phyloP scores from a whole-genome alignment of 1,140 invertebrate species.

The Limonius californicus region DNA sequence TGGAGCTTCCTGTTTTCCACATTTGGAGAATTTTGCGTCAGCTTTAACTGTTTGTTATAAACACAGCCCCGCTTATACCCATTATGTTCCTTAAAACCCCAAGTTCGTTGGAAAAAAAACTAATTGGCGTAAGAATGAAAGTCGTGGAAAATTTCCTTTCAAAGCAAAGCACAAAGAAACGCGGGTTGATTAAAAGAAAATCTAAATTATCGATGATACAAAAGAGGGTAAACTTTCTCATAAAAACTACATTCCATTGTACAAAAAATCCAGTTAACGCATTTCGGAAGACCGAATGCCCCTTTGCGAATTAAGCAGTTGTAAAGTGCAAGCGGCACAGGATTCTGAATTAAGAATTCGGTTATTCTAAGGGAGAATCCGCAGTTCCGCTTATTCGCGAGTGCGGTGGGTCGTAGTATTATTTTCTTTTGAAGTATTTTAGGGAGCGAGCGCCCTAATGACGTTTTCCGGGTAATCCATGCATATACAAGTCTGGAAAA shows the following conservation, averaged over 20 bases:
- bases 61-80: too few species aligned
- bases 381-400: slow-evolving; percentile 9
- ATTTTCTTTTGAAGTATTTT: slow-evolving; percentile 32
- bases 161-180: too few species aligned
- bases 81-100: too few species aligned
- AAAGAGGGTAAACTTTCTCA: slow-evolving; percentile 1
- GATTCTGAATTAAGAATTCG: not conserved
- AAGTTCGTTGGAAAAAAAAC: too few species aligned
- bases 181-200: slow-evolving; percentile 4
- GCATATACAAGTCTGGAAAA: slow-evolving; percentile 23
- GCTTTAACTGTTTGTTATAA: too few species aligned
- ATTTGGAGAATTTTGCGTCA: too few species aligned
- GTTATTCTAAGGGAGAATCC: too few species aligned
- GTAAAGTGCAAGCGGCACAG: not conserved
- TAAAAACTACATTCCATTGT: slow-evolving; percentile 8
- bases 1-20: too few species aligned
- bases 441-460: slow-evolving; percentile 26
- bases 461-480: slow-evolving; percentile 30
- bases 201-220: slow-evolving; percentile 7
- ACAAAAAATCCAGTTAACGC: slow-evolving; percentile 4
- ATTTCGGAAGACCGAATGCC: not conserved
- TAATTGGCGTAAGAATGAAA: too few species aligned
- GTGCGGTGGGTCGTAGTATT: slow-evolving; percentile 22
- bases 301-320: not conserved
- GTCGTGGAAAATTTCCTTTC: too few species aligned